Conservation (phyloP, 2,797 vertebrate species). For the Xiphorhynchus erythropygius region DNA sequence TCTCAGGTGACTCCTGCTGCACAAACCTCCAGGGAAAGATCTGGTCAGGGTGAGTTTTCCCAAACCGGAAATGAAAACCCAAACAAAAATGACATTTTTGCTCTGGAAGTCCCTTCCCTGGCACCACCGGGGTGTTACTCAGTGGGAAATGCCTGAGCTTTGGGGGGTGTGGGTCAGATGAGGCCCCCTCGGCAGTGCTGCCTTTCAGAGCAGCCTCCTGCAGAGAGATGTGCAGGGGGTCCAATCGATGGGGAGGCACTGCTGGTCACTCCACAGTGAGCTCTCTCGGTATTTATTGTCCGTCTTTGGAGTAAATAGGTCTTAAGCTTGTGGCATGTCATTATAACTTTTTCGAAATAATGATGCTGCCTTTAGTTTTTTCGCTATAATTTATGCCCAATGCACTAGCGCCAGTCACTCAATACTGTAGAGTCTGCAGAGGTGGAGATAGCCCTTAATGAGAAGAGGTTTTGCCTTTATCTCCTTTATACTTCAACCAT, state of each 20-base stretch:
- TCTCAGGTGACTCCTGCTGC: fast-evolving
- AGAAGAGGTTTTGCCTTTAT: conserved; percentile 95
- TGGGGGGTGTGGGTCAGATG: fast-evolving
- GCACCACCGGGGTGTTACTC: background rate
- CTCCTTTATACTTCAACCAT: conserved; percentile 93
- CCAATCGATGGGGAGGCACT: background rate
- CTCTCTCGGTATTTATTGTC: conserved; percentile 50
- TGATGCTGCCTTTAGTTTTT: conserved; percentile 67
- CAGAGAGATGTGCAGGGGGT: background rate
- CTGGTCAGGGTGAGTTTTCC: background rate
- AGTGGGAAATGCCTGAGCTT: fast-evolving
- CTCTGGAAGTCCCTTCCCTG: background rate
- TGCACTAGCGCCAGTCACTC: conserved; percentile 83
- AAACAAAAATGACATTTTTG: background rate
- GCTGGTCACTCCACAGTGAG: conserved; percentile 13
- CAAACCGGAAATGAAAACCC: background rate
- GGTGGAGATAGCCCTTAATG: conserved; percentile 99
- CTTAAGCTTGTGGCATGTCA: conserved; percentile 65
- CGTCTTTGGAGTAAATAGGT: conserved; percentile 66
- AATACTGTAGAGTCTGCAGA: conserved; percentile 91
- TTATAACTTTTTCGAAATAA: conserved; percentile 72
- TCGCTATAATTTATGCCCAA: conserved; percentile 89
- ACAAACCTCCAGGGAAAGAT: background rate
- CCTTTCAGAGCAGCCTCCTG: background rate
- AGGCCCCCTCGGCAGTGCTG: fast-evolving